A percentile compares a stretch with the other conserved stretches of the same genome.
Evolutionary conservation across 2,113 vertebrate species (phyloP).

Genomic region (Microtus ochrogaster): DNA sequence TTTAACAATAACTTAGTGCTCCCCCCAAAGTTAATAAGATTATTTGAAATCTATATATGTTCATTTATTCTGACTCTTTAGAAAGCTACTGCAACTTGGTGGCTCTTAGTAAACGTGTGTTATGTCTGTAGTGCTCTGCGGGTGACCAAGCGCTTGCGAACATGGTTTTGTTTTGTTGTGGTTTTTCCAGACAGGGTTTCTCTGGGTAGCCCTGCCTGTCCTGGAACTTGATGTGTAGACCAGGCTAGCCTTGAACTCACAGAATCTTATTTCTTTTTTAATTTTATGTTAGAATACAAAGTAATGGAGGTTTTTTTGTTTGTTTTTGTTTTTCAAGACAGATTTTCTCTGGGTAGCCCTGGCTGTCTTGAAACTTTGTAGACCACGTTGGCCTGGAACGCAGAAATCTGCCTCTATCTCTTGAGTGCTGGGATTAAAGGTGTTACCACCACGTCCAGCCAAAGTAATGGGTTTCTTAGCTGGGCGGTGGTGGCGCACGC

Average conservation of each 20-base stretch:
- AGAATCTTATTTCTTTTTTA: background rate
- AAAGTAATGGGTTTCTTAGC: background rate
- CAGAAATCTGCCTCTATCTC: background rate
- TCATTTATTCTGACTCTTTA: constrained; percentile 8
- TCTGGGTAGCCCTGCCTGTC: background rate
- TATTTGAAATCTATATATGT: constrained; percentile 12
- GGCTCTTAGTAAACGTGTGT: background rate
- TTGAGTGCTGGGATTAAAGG: background rate
- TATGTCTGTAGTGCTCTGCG: constrained; percentile 33
- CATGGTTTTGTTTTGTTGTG: background rate
- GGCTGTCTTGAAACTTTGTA: background rate
- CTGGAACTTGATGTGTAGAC: background rate
- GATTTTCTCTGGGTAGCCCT: background rate
- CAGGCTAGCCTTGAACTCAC: no score
- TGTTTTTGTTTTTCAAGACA: background rate
- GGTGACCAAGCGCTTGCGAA: background rate
- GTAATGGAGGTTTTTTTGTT: background rate
- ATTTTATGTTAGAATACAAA: background rate
- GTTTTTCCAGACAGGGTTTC: background rate
- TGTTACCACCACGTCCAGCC: background rate
- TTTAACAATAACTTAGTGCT: background rate
- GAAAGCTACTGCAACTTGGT: background rate
- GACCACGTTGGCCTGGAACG: no score
- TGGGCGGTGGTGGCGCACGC: no score
- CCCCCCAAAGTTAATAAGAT: constrained; percentile 20